phyloP scores from a whole-genome alignment of 2,797 vertebrate genomes.

The Sebastes variabilis region DNA sequence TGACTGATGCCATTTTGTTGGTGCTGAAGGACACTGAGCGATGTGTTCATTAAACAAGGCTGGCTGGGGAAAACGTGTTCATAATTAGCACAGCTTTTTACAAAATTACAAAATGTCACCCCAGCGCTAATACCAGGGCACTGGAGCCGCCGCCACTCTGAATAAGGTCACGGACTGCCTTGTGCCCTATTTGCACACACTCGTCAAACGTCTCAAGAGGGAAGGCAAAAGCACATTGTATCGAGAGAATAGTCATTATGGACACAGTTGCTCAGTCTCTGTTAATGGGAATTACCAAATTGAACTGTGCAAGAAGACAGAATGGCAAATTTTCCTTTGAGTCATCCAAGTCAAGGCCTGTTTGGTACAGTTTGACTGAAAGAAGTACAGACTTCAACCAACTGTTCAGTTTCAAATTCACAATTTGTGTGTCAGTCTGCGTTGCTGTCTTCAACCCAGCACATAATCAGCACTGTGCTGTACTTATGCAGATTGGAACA shows the following conservation, averaged over 20 bases:
- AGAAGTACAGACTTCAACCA: constrained; percentile 1
- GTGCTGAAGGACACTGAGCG: constrained; percentile 31
- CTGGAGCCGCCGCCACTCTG: constrained; percentile 5
- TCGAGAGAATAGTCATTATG: background rate
- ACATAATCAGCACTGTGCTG: background rate
- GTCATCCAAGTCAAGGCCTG: background rate
- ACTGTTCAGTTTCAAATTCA: constrained; percentile 32
- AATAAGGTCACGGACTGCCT: constrained; percentile 44
- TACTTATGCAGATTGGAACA: constrained; percentile 21
- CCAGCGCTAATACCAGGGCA: constrained; percentile 24
- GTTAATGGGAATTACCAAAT: background rate
- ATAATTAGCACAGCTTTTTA: constrained; percentile 63
- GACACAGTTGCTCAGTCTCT: constrained; percentile 1
- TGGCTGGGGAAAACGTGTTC: constrained; percentile 22
- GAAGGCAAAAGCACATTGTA: background rate
- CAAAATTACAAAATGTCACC: constrained; percentile 53
- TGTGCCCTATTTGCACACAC: constrained; percentile 19
- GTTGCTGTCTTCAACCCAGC: background rate
- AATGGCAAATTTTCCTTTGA: background rate
- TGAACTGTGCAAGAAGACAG: background rate
- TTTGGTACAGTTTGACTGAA: background rate
- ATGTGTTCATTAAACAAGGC: constrained; percentile 53
- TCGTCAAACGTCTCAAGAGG: background rate
- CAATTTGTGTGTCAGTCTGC: constrained; percentile 8
- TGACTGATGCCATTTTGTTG: background rate